Evolutionary conservation across 2,797 vertebrate genomes (phyloP), one percentile per base, ranked within the genome.

Genomic region (Chloroceryle inda): DNA sequence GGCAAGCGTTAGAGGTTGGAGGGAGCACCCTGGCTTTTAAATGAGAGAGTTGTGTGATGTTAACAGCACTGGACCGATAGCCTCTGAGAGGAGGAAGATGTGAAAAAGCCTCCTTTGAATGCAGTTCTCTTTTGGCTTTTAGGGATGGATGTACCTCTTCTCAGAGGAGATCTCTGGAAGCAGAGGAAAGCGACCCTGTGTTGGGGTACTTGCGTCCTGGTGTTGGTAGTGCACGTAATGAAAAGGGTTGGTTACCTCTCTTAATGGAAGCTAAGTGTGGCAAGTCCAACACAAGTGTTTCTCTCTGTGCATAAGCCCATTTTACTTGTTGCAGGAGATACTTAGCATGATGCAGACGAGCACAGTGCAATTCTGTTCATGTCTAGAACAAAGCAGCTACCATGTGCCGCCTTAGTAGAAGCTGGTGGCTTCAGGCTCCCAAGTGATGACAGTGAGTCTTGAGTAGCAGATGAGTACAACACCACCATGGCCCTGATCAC

Each of bases 1-100:
- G 42, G 47, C 42, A 24, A 29, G 11, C 82, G 26, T 77, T 84
- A 71, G 82, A 52, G 10, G 14, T 63, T 62, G n/a, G 62, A 53
- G 90, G 63, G 13, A 81, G 33, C 37, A 45, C 10, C 14, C 11
- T 72, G 67, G 33, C 37, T 92, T 81, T 84, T 81, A 66, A 75
- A 40, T 11, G 82, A 45, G 82, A 45, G 7, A 4, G 0, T 44
- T 26, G 5, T 45, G 6, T 56, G n/a, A 16, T 59, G 31, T 63
- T 64, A 27, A 42, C 21, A 68, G 42, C 11, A 2, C 7, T 59
- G 72, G 72, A 85, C 66, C 16, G 37, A 44, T 11, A 58, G 47
- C 0, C 0, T 22, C 4, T 1, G 9, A 31, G 37, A 68, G 31
- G 69, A 86, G 37, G 56, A 73, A 14, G 0, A 0, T 23, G 16